Evolutionary conservation across 1,140 invertebrate genomes (phyloP).

Genomic region (Apocrypta bakeri): DNA sequence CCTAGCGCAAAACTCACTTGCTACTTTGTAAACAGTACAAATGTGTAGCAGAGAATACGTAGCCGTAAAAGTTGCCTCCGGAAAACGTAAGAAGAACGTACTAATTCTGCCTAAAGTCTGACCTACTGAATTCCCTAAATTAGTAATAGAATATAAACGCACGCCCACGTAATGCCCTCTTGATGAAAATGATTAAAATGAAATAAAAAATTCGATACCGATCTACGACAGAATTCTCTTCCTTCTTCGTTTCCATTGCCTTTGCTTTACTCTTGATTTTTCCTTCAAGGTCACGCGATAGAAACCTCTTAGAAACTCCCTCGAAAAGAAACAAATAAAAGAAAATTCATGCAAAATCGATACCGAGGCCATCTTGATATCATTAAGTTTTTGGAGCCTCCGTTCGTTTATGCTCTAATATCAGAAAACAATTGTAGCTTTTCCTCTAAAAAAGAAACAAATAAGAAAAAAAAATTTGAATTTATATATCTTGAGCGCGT

Average conservation of each 20-base stretch:
- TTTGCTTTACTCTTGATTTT: background rate
- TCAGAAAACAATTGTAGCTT: background rate
- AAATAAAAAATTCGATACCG: slow-evolving; percentile 35
- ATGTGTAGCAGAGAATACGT: background rate
- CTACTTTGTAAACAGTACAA: background rate
- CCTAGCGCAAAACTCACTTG: background rate
- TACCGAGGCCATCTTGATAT: slow-evolving; percentile 38
- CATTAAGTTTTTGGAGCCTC: slow-evolving; percentile 22
- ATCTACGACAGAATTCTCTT: slow-evolving; percentile 34
- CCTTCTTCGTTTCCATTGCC: slow-evolving; percentile 42
- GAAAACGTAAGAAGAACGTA: slow-evolving; percentile 10
- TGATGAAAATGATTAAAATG: slow-evolving; percentile 17
- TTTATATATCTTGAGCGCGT: slow-evolving; percentile 17
- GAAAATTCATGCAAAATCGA: slow-evolving; percentile 43
- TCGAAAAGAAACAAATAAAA: slow-evolving; percentile 7
- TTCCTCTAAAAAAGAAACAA: background rate
- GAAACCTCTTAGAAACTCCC: background rate
- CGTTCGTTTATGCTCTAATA: background rate
- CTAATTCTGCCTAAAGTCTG: slow-evolving; percentile 29
- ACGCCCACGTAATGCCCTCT: slow-evolving; percentile 48
- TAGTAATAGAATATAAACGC: slow-evolving; percentile 34
- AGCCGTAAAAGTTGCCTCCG: slow-evolving; percentile 25
- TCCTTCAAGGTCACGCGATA: slow-evolving; percentile 41
- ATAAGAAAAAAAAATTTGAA: background rate
- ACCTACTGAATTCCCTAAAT: slow-evolving; percentile 29